Conservation (phyloP, 2,797 vertebrate genomes). For the Cygnus olor region DNA sequence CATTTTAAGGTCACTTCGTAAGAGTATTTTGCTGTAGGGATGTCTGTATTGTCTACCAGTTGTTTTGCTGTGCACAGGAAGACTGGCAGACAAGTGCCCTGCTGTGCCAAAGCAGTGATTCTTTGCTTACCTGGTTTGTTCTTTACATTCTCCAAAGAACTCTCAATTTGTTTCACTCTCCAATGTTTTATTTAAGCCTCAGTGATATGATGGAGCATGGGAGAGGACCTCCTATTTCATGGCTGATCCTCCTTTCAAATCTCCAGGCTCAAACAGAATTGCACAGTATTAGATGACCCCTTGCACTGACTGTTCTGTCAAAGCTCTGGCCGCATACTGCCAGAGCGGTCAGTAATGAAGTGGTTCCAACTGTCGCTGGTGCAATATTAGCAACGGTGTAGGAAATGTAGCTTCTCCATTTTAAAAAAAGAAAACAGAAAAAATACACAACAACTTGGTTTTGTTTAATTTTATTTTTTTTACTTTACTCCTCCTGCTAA, state of each 20-base stretch:
- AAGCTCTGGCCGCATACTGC: slow-evolving; percentile 34
- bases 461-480: slow-evolving; percentile 45
- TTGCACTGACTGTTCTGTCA: slow-evolving; percentile 36
- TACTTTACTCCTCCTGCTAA: slow-evolving; percentile 45
- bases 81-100: background rate
- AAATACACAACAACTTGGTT: slow-evolving; percentile 36
- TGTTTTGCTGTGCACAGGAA: background rate
- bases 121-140: slow-evolving; percentile 56
- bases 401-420: background rate
- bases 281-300: slow-evolving; percentile 56
- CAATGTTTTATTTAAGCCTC: slow-evolving; percentile 76
- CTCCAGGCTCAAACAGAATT: slow-evolving; percentile 74
- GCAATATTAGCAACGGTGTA: background rate
- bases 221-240: slow-evolving; percentile 62
- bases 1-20: background rate
- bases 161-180: slow-evolving; percentile 61
- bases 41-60: background rate
- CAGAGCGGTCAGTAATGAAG: slow-evolving; percentile 26
- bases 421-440: background rate
- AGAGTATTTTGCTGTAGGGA: background rate
- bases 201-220: slow-evolving; percentile 47
- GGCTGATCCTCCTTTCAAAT: slow-evolving; percentile 71
- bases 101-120: slow-evolving; percentile 43
- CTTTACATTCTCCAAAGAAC: slow-evolving; percentile 58
- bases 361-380: background rate